These are phyloP conservation scores for Allygus modestus DNA, from an alignment of 2,888 invertebrate species.

Conservation along the genomic window DNA sequence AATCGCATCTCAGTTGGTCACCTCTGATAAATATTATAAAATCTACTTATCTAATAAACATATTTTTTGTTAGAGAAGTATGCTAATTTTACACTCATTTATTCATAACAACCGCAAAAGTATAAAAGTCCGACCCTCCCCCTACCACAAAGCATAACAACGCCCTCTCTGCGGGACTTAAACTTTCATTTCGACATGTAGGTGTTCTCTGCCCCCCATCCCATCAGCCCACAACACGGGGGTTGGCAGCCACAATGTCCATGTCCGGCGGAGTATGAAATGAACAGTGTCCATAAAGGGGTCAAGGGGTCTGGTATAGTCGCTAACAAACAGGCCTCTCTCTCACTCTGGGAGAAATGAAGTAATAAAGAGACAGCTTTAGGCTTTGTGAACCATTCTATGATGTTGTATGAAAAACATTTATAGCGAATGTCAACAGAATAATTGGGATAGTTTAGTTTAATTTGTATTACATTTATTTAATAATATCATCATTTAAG, in stretches of 20 bases:
- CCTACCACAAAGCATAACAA: background rate
- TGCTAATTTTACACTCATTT: too few relatives aligned
- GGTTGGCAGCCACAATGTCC: slow-evolving; percentile 14
- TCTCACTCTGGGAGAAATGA: background rate
- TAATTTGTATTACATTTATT: too few relatives aligned
- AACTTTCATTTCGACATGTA: slow-evolving; percentile 28
- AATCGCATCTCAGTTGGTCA: too few relatives aligned
- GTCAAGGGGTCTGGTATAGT: background rate
- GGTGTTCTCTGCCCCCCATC: background rate
- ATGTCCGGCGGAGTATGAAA: slow-evolving; percentile 24
- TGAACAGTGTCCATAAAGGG: slow-evolving; percentile 28
- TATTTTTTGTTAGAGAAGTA: too few relatives aligned
- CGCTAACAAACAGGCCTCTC: background rate
- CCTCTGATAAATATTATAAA: too few relatives aligned
- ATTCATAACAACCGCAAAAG: too few relatives aligned
- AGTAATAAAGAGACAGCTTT: background rate
- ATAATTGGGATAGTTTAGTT: too few relatives aligned
- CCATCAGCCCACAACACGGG: background rate
- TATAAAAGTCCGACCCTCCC: background rate
- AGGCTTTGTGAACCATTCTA: background rate
- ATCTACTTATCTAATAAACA: too few relatives aligned
- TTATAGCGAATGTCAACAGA: too few relatives aligned
- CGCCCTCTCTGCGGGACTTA: background rate
- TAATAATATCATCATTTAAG: too few relatives aligned
- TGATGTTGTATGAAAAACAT: background rate